Base-by-base conservation (phyloP, 2,888 invertebrate species). In the Prenolepis imparis region DNA sequence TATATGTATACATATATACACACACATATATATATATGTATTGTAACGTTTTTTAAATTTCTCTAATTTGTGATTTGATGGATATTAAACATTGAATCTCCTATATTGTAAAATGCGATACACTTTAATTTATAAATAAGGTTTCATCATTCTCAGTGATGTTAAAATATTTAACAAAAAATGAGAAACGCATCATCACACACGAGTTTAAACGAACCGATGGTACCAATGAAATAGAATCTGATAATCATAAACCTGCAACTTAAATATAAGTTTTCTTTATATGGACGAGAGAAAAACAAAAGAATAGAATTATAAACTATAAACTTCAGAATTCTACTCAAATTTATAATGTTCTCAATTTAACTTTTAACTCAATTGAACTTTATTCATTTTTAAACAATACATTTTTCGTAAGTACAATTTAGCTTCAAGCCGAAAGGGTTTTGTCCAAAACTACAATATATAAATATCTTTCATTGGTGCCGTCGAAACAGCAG, bases 391-490 rank as follows among this genome's bases (percentile, higher is more conserved):
- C 6, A 18, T 48, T 48, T 72, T 70, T 1, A 28, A 72, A 39
- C 6, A 1, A 59, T 72, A 21, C 21, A 57, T 3, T 52, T 39
- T 21, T 36, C n/a, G 28, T 12, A 24, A 41, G 21, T 21, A 8
- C 3, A 18, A 63, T 44, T 57, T 6, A 48, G 3, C 21, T 32
- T 75, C n/a, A 3, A 6, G 32, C 15, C 48, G n/a, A 74, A 74
- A 72, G 24, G 5, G 32, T 32, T 4, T 28, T 41, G 28, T 73
- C n/a, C 39, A n/a, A 24, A 57, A 39, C 6, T 39, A 18, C 4
- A 15, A 73, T 72, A 72, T 39, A 11, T 6, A 74, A 75, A 75
- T 63, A 63, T 32, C 48, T 75, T 75, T 63, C 64, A 63, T 63
- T 48, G 74, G 21, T 63, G 48, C 74, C 41, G 74, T 63, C 63